Base-by-base conservation (phyloP, 2,113 vertebrate genomes). In the Fulmarus glacialis region DNA sequence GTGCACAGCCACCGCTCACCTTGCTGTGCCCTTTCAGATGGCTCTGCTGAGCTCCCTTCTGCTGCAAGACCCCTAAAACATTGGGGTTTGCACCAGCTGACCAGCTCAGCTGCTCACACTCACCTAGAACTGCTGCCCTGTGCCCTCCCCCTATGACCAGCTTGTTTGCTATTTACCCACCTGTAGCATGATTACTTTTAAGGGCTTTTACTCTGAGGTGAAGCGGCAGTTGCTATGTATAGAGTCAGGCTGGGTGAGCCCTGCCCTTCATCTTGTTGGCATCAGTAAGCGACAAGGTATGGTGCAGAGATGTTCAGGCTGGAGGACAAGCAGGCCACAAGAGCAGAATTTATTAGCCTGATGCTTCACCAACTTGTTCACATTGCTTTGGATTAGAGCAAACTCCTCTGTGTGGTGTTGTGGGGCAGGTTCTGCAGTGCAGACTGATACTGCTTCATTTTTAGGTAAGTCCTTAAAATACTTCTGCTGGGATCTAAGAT, bases 371-470 rank as follows among this genome's bases (percentile, higher is more conserved):
- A 27, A 6, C 8, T 17, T 26, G 9, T 38, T 82, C 8, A 1
- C 1, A 0, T 43, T 38, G 15, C 10, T 79, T 45, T 45, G 67
- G 32, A 18, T 58, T 52, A 30, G 34, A 88, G 36, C 42, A 42
- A 22, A 52, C 8, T 32, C 29, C 16, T 40, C 24, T 8, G 12
- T 8, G 26, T 34, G 32, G 13, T 66, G 22, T 1, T 45, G 42
- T 21, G 53, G 27, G 29, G 55, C 11, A 56, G 47, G 47, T 24
- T 30, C 30, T 48, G 78, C 45, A 26, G 26, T 38, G 62, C 42
- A 67, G 10, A 9, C 11, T 58, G 11, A 26, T 6, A 22, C 12
- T 7, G 18, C 6, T 20, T 56, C 0, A 0, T 4, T 52, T 40
- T 45, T 52, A 66, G 20, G 2, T 29, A 38, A 58, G 42, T 42